phyloP scores from a whole-genome alignment of 2,888 invertebrate species.

The Euproctis similis region DNA sequence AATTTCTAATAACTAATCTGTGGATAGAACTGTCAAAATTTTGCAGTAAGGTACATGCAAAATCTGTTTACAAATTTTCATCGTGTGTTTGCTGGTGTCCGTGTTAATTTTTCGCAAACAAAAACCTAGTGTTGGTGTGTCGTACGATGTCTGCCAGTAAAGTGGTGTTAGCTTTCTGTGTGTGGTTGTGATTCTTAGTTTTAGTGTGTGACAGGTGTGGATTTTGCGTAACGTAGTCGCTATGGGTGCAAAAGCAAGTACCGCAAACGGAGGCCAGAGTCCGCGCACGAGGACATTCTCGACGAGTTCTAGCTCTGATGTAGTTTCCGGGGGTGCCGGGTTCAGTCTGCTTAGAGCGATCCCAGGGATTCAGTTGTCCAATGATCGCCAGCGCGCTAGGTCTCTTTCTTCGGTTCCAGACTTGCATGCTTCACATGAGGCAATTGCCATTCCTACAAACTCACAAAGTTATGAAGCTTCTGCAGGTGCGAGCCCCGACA shows the following conservation, averaged over 20 bases:
- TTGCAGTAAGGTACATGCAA: constrained; percentile 69
- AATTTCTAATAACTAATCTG: no score
- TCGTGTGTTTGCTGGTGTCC: constrained; percentile 50
- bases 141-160: constrained; percentile 70
- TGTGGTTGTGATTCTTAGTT: constrained; percentile 59
- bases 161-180: constrained; percentile 56
- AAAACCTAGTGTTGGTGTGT: constrained; percentile 30
- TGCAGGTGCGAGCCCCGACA: constrained; percentile 80
- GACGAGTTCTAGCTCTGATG: constrained; percentile 81
- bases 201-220: constrained; percentile 52
- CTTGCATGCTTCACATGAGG: constrained; percentile 77
- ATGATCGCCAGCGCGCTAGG: constrained; percentile 87
- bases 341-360: constrained; percentile 83
- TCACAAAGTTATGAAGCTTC: constrained; percentile 79
- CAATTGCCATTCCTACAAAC: constrained; percentile 78
- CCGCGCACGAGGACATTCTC: constrained; percentile 85
- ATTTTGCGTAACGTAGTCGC: constrained; percentile 71
- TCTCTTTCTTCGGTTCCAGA: constrained; percentile 90
- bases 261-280: constrained; percentile 85
- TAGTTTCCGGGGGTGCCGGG: constrained; percentile 76
- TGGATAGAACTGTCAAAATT: constrained; percentile 67
- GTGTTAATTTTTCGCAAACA: constrained; percentile 41
- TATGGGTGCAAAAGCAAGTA: constrained; percentile 92
- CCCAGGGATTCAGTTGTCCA: constrained; percentile 83
- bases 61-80: constrained; percentile 69